These are phyloP conservation scores for Mormyrus lacerda DNA, from an alignment of 2,113 vertebrate species.

Conservation along the genomic window DNA sequence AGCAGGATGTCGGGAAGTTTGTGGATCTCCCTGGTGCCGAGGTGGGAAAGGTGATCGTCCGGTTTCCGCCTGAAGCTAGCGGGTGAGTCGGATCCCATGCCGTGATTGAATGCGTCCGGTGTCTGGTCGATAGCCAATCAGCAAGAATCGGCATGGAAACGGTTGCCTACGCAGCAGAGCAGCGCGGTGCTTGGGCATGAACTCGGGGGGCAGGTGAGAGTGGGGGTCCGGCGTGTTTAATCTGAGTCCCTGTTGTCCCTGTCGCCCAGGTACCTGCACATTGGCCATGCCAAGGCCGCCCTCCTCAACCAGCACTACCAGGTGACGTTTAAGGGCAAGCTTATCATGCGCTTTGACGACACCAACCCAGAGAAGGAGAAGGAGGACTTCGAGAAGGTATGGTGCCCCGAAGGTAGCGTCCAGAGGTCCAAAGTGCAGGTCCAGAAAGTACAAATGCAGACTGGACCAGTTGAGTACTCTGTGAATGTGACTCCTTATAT, in stretches of 20 bases:
- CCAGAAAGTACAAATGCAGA: background rate
- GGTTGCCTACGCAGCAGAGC: background rate
- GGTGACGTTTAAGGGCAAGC: constrained; percentile 91
- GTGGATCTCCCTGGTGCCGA: constrained; percentile 92
- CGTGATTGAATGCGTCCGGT: background rate
- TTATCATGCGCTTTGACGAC: constrained; percentile 99
- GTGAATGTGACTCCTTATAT: no score
- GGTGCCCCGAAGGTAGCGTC: background rate
- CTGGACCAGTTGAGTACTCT: background rate
- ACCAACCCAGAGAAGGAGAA: constrained; percentile 99
- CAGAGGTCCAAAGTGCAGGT: background rate
- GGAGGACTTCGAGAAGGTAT: constrained; percentile 98
- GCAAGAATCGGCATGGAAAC: background rate
- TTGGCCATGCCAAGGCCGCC: constrained; percentile 95
- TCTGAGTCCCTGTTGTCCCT: background rate
- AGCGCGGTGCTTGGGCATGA: background rate
- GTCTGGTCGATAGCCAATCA: background rate
- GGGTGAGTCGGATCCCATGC: constrained; percentile 66
- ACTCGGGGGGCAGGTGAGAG: background rate
- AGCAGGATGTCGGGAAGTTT: constrained; percentile 88
- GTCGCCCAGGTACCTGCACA: constrained; percentile 80
- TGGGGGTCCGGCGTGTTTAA: background rate
- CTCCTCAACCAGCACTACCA: constrained; percentile 98
- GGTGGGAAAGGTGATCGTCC: constrained; percentile 92
- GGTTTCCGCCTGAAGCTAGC: constrained; percentile 96